Base-by-base conservation (phyloP, 2,113 vertebrate species). In the Elaphurus davidianus region DNA sequence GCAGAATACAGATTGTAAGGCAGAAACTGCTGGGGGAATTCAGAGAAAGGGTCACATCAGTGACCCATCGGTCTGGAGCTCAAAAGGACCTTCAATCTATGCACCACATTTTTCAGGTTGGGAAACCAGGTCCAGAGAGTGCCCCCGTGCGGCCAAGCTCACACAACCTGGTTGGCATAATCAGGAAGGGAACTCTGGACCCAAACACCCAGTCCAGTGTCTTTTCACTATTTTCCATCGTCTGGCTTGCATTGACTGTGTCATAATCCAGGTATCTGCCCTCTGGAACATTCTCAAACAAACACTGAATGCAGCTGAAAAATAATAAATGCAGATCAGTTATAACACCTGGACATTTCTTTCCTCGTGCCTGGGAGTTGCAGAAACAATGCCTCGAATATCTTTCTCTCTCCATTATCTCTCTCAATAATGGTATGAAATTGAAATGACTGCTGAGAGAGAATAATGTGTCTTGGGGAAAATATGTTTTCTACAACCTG, bases 391-490 rank as follows among this genome's bases (percentile, higher is more conserved):
- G 33, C 91, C 81, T 93, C 64, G 54, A 78, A 85, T 94, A 47
- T 17, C 36, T 36, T 50, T 90, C 84, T 92, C 88, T 95, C 90
- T 86, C 96, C 86, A 40, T 74, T 74, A 23, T 74, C 82, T 96
- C 86, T 91, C 88, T 88, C 94, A 86, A 43, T 87, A 88, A 93
- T 50, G 59, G 67, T 64, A 88, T 93, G 88, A 93, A 94, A 93
- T 90, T 59, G 92, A 93, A 98, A 97, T 60, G 43, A 76, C 55
- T 76, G 54, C 62, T 90, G 79, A 94, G 50, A 50, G 95, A 59
- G 43, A 94, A 64, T 90, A 84, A 78, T 52, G 27, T 47, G 43
- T 82, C 25, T 64, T 87, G 27, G 82, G 64, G 33, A 79, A 92
- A 92, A 82, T 23, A 28, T 0, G 30, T 30, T 43, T 83, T 85